Evolutionary conservation across 2,888 invertebrate species (phyloP).

Genomic region (Hartigia nigra): DNA sequence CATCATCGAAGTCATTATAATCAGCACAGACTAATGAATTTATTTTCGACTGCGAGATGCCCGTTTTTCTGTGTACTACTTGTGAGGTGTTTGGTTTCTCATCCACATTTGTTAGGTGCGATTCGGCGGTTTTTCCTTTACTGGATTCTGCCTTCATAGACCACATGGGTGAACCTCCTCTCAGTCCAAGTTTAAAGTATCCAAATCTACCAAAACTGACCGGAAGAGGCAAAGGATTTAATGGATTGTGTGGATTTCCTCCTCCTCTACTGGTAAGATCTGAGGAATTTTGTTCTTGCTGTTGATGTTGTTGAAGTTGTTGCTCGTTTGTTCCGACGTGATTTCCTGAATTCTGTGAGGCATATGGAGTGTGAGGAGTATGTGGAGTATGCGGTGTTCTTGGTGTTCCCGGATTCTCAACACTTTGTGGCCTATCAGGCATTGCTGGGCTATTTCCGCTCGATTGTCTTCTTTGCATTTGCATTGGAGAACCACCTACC

Average conservation of each 20-base stretch:
- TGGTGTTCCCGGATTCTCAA: conserved; percentile 71
- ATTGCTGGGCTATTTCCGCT: conserved; percentile 69
- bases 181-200: conserved; percentile 72
- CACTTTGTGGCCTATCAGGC: conserved; percentile 72
- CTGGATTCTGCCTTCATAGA: conserved; percentile 65
- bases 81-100: conserved; percentile 67
- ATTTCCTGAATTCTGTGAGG: conserved; percentile 66
- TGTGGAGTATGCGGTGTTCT: conserved; percentile 65
- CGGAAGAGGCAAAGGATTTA: conserved; percentile 72
- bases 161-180: conserved; percentile 79
- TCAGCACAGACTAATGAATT: conserved; percentile 71
- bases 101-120: conserved; percentile 62
- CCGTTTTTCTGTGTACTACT: conserved; percentile 59
- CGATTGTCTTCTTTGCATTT: conserved; percentile 68
- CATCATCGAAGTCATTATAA: conserved; percentile 73
- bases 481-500: conserved; percentile 67
- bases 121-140: conserved; percentile 59
- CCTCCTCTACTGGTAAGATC: conserved; percentile 63
- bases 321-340: conserved; percentile 70
- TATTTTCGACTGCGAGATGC: conserved; percentile 64
- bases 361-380: conserved; percentile 45
- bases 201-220: conserved; percentile 71
- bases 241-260: conserved; percentile 69
- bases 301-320: conserved; percentile 58
- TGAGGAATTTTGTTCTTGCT: conserved; percentile 39